Conservation (phyloP, 2,888 invertebrate species). For the Stenolophus ochropezus region DNA sequence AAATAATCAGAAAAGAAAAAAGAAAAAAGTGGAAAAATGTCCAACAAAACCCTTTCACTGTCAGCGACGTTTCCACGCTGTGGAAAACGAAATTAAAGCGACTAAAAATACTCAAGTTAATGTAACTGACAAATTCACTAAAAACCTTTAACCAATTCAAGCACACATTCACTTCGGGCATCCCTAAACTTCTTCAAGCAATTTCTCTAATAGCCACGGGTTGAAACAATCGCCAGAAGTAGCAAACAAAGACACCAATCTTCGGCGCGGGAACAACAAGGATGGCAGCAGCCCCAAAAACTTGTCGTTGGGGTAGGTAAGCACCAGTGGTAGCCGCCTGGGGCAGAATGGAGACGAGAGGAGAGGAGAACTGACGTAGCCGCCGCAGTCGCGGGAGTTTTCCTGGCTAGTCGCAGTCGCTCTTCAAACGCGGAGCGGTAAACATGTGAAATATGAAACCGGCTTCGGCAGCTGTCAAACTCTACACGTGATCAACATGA, state of each 20-base stretch:
- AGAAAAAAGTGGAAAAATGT: background rate
- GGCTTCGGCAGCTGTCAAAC: conserved; percentile 23
- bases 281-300: conserved; percentile 10
- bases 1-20: background rate
- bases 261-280: background rate
- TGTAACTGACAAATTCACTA: conserved; percentile 18
- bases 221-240: conserved; percentile 32
- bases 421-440: conserved; percentile 35
- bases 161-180: background rate
- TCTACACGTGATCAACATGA: conserved; percentile 30
- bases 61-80: background rate
- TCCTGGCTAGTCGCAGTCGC: conserved; percentile 14
- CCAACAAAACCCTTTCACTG: background rate
- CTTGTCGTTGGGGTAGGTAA: conserved; percentile 43
- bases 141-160: conserved; percentile 33
- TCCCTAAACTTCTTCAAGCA: conserved; percentile 35
- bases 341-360: conserved; percentile 1
- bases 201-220: conserved; percentile 34
- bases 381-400: conserved; percentile 34
- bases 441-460: conserved; percentile 38
- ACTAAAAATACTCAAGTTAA: conserved; percentile 2
- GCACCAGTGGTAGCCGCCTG: conserved; percentile 16
- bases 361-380: conserved; percentile 26
- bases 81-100: conserved; percentile 5
- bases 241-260: conserved; percentile 37